Evolutionary conservation across 2,888 invertebrate species (phyloP).

Genomic region (Mythimna lalbum): DNA sequence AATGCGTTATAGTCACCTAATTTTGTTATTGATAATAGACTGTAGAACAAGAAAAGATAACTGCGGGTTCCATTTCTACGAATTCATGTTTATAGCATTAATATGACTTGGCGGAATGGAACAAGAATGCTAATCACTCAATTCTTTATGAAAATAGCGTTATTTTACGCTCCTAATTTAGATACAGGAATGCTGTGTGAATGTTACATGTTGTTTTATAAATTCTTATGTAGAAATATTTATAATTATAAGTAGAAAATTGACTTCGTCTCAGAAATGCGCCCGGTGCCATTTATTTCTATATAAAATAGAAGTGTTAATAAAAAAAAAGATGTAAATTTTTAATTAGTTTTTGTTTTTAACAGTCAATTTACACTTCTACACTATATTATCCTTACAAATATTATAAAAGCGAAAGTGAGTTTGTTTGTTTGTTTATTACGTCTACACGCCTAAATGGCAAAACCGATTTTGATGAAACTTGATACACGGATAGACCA

Average conservation of each 20-base stretch:
- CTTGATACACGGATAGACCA: too few relatives aligned
- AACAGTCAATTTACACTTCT: too few relatives aligned
- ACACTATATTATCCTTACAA: too few relatives aligned
- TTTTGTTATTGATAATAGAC: not conserved
- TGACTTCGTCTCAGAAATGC: not conserved
- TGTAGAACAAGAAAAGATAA: not conserved
- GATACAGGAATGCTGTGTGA: slow-evolving; percentile 1
- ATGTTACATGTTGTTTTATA: not conserved
- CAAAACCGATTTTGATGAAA: too few relatives aligned
- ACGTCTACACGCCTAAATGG: too few relatives aligned
- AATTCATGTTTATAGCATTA: slow-evolving; percentile 13
- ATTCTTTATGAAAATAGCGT: slow-evolving; percentile 11
- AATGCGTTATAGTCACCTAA: too few relatives aligned
- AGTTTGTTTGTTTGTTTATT: too few relatives aligned
- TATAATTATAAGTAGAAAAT: not conserved
- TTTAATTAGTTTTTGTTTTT: too few relatives aligned
- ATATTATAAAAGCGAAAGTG: too few relatives aligned
- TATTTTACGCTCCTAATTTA: slow-evolving; percentile 20
- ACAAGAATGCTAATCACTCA: slow-evolving; percentile 26
- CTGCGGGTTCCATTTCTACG: not conserved
- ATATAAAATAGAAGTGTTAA: too few relatives aligned
- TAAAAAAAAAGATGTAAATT: too few relatives aligned
- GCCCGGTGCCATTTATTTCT: not conserved
- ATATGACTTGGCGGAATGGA: slow-evolving; percentile 9
- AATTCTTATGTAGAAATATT: not conserved